phyloP scores from a whole-genome alignment of 1,140 invertebrate species.

The Archivesica marissinica region DNA sequence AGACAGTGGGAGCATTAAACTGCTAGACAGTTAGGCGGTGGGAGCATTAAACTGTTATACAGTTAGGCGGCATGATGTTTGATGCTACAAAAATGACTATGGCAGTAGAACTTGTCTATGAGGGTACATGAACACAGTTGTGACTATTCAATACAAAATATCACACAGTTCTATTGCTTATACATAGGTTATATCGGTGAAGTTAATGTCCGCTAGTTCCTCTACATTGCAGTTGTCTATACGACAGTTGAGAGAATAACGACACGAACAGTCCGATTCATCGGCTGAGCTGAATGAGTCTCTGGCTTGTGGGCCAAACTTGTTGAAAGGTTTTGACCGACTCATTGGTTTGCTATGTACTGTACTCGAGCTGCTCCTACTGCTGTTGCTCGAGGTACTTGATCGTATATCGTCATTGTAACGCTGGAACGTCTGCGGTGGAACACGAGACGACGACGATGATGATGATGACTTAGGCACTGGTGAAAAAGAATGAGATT shows the following conservation, averaged over 20 bases:
- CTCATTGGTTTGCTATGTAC: background rate
- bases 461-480: conserved; percentile 9
- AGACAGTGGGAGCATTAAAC: too few relatives aligned
- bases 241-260: conserved; percentile 55
- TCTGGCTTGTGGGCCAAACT: conserved; percentile 50
- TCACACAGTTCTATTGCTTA: background rate
- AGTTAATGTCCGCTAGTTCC: conserved; percentile 27
- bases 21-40: too few relatives aligned
- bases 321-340: conserved; percentile 20
- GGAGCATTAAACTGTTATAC: too few relatives aligned
- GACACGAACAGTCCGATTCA: conserved; percentile 50
- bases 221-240: conserved; percentile 48
- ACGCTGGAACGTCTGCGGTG: conserved; percentile 24
- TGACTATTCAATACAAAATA: conserved; percentile 4
- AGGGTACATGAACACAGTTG: conserved; percentile 11
- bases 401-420: conserved; percentile 40
- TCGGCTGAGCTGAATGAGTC: conserved; percentile 57
- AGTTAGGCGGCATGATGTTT: too few relatives aligned
- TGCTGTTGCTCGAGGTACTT: conserved; percentile 52
- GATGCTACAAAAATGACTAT: conserved; percentile 1
- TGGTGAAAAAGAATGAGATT: conserved; percentile 5
- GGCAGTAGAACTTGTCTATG: background rate
- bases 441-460: background rate
- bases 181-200: conserved; percentile 61
- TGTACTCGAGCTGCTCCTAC: background rate